Percentiles rank a stretch among this genome's conserved stretches.
Evolutionary conservation across 2,888 invertebrate species (phyloP).

Genomic region (Melangyna quadrimaculata): DNA sequence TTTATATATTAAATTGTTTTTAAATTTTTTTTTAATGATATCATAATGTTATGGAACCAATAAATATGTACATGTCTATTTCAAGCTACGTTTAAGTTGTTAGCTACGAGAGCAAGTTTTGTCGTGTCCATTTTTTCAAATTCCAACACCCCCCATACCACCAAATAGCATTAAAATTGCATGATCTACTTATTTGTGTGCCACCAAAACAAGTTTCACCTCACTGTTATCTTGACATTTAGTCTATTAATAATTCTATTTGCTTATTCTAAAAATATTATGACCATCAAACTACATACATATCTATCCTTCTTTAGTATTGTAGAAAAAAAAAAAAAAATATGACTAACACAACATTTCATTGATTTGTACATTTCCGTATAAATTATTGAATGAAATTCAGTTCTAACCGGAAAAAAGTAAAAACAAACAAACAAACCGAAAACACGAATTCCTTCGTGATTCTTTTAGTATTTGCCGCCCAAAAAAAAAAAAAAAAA

Average conservation of each 20-base stretch:
- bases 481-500: not conserved
- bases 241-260: not conserved
- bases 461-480: conserved; percentile 16
- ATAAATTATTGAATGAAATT: conserved; percentile 24
- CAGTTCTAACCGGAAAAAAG: not conserved
- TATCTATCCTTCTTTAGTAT: not conserved
- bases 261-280: not conserved
- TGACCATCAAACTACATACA: not conserved
- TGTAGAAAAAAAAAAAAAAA: not conserved
- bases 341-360: not conserved
- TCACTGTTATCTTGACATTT: not conserved
- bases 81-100: too few relatives aligned
- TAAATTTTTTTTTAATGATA: too few relatives aligned
- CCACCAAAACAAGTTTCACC: too few relatives aligned
- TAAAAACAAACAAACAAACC: not conserved
- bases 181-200: too few relatives aligned
- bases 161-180: not conserved
- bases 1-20: too few relatives aligned
- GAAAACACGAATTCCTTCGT: conserved; percentile 1
- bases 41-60: too few relatives aligned
- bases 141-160: too few relatives aligned
- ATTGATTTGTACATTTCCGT: not conserved
- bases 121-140: too few relatives aligned
- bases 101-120: too few relatives aligned
- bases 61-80: too few relatives aligned